Conservation (phyloP, 2,888 invertebrate genomes). For the Metellina segmentata region DNA sequence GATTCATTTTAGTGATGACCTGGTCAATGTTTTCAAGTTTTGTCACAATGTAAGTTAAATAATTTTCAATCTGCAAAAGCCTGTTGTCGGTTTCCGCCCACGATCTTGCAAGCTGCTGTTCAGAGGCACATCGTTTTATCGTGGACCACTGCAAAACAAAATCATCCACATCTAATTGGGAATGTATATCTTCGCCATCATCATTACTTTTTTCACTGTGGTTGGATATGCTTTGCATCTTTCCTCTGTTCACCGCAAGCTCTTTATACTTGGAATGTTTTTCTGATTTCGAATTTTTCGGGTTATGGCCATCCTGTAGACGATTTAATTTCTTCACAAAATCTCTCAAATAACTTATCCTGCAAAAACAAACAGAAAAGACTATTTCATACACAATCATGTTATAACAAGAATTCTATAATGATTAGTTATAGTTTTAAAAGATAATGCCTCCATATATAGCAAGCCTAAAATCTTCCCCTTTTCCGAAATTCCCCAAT, state of each 20-base stretch:
- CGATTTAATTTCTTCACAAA: constrained; percentile 54
- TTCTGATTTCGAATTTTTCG: constrained; percentile 19
- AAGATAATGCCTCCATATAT: too few species aligned
- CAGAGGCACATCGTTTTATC: constrained; percentile 57
- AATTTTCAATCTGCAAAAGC: constrained; percentile 68
- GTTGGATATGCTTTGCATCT: constrained; percentile 6
- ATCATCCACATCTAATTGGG: constrained; percentile 62
- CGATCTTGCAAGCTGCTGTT: constrained; percentile 63
- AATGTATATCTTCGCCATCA: constrained; percentile 44
- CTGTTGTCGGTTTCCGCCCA: constrained; percentile 64
- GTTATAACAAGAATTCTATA: neutral
- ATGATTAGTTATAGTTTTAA: neutral
- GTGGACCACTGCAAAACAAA: constrained; percentile 69
- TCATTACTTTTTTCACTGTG: constrained; percentile 25
- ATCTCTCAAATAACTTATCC: constrained; percentile 64
- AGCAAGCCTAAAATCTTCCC: too few species aligned
- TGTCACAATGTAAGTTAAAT: constrained; percentile 60
- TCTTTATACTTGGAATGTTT: constrained; percentile 55
- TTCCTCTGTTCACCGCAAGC: neutral
- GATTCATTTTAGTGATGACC: constrained; percentile 40
- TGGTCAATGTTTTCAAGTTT: constrained; percentile 72
- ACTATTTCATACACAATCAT: neutral
- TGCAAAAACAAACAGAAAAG: constrained; percentile 31
- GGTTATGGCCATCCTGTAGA: constrained; percentile 44
- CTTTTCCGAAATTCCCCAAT: too few species aligned